Evolutionary conservation across 2,888 invertebrate genomes (phyloP), one percentile per base, ranked within the genome.

Genomic region (Dryobota labecula): DNA sequence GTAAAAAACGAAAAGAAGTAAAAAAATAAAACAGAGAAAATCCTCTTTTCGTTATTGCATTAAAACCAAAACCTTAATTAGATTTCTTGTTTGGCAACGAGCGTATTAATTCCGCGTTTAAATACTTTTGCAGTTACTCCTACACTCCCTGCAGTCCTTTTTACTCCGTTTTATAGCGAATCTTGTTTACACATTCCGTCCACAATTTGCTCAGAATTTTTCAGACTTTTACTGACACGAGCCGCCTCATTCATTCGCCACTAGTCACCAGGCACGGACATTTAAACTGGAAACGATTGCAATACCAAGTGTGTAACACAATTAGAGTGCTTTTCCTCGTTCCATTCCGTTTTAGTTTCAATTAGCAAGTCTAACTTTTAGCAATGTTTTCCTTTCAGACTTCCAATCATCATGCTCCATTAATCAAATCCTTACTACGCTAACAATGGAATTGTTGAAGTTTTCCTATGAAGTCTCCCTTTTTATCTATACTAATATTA

Each of bases 301-400:
- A 43, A 51, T 20, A 43, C 45, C n/a, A 20, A n/a, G 43, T 30
- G 43, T 24, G 33, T 45, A 53, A 43, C 27, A 43, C 49, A 51
- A 43, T 73, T 58, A 36, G 60, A 72, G 43, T 53, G 74, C 51
- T 45, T 73, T 71, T 30, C 45, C 63, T 20, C 63, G 74, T 71
- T 53, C 63, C 73, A 51, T 30, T 53, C 27, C 36, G 20, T 62
- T 71, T 53, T 53, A 15, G 51, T 38, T 62, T 24, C 24, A 53
- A 53, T 71, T 73, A 38, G 36, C 63, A 45, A 63, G 62, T 11
- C 15, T n/a, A 20, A 53, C 62, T 71, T 61, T 71, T 73, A 45
- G 27, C 18, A 43, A 27, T 62, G 36, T 45, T 45, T 60, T 36
- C 27, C n/a, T 51, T 51, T 43, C 51, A 60, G 51, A 27, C n/a